These are phyloP conservation scores for Odontothrips loti DNA, from an alignment of 2,888 invertebrate genomes.

Conservation along the genomic window DNA sequence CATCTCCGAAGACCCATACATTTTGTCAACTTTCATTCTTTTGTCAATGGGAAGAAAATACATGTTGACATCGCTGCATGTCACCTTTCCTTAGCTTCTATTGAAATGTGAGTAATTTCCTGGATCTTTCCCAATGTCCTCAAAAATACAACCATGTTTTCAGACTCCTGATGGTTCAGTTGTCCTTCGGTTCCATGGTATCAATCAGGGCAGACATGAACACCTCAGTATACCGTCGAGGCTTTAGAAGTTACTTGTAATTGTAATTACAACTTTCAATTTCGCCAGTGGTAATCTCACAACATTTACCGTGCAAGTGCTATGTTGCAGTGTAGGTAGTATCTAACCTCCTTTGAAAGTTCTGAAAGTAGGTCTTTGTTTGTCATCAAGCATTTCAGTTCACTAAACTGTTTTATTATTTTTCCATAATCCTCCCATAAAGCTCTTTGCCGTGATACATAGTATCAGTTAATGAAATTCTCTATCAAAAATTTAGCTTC, in stretches of 20 bases:
- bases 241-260: too few relatives aligned
- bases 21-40: slow-evolving; percentile 6
- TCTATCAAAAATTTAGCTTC: neutral
- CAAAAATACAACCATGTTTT: neutral
- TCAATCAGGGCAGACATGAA: too few relatives aligned
- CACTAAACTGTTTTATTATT: neutral
- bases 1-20: neutral
- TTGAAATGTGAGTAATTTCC: neutral
- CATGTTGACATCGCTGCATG: neutral
- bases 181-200: neutral
- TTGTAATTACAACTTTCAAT: too few relatives aligned
- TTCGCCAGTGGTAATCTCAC: too few relatives aligned
- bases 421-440: neutral
- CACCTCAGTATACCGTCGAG: too few relatives aligned
- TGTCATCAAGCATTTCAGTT: neutral
- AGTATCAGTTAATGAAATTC: neutral
- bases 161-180: neutral
- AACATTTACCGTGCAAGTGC: too few relatives aligned
- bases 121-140: neutral
- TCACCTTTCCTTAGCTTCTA: neutral
- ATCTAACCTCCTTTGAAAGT: slow-evolving; percentile 5
- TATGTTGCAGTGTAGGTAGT: too few relatives aligned
- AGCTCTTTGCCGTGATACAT: too few relatives aligned
- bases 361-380: slow-evolving; percentile 12
- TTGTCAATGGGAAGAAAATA: neutral